Percentiles rank a stretch among this genome's conserved stretches.
Conservation (phyloP, 2,797 vertebrate species). For the Sebastes reedi region DNA sequence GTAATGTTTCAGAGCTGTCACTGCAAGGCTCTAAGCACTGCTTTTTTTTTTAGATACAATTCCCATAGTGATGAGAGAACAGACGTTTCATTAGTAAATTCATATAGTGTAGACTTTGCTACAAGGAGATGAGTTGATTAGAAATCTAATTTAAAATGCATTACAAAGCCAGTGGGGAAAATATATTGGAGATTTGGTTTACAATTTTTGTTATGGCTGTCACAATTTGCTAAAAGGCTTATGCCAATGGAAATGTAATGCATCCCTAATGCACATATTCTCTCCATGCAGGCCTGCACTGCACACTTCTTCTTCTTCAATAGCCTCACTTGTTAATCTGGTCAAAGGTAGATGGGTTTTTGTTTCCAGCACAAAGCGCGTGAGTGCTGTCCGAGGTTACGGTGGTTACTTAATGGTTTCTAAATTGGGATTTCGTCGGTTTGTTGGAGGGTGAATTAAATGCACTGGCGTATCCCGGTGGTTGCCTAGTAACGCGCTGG, state of each 20-base stretch:
- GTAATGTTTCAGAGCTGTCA: slow-evolving; percentile 4
- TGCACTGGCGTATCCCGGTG: slow-evolving; percentile 78
- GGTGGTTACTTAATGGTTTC: slow-evolving; percentile 69
- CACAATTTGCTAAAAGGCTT: slow-evolving; percentile 10
- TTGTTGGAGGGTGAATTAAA: slow-evolving; percentile 70
- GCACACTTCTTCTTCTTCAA: slow-evolving; percentile 18
- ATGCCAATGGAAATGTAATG: slow-evolving; percentile 22
- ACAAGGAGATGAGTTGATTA: slow-evolving; percentile 15
- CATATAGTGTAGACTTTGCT: slow-evolving; percentile 11
- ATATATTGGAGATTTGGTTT: background rate
- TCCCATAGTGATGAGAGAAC: background rate
- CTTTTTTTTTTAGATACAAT: background rate
- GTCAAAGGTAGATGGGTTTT: slow-evolving; percentile 22
- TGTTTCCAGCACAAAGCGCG: slow-evolving; percentile 14
- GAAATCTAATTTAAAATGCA: slow-evolving; percentile 14
- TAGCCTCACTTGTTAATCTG: slow-evolving; percentile 35
- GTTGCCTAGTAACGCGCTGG: slow-evolving; percentile 86
- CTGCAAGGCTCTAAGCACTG: background rate
- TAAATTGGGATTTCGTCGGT: slow-evolving; percentile 71
- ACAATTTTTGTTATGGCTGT: background rate
- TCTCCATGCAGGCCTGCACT: slow-evolving; percentile 28
- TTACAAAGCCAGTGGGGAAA: background rate
- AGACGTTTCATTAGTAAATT: slow-evolving; percentile 1
- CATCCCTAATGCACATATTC: slow-evolving; percentile 16
- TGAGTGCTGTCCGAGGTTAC: slow-evolving; percentile 47